phyloP scores from a whole-genome alignment of 2,888 invertebrate genomes.

The Nemurella pictetii region DNA sequence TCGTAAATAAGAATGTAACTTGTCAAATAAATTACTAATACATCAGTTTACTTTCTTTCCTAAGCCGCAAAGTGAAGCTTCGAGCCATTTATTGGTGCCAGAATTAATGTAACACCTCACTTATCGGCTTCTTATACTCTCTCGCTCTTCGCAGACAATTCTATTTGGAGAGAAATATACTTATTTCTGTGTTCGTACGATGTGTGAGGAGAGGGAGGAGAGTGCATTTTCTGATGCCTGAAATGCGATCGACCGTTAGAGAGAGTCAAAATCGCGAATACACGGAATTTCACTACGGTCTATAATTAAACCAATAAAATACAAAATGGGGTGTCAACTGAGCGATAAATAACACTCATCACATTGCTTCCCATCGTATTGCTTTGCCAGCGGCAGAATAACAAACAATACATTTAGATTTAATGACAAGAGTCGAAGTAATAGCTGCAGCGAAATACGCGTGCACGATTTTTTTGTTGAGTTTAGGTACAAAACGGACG shows the following conservation, averaged over 20 bases:
- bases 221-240: background rate
- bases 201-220: background rate
- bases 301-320: background rate
- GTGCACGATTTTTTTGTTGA: background rate
- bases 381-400: background rate
- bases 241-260: background rate
- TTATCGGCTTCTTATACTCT: background rate
- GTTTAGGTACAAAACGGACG: background rate
- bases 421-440: background rate
- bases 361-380: background rate
- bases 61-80: background rate
- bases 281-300: background rate
- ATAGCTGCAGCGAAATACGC: background rate
- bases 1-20: background rate
- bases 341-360: background rate
- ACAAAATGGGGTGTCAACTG: background rate
- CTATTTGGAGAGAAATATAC: background rate
- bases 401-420: background rate
- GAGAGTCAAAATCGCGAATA: background rate
- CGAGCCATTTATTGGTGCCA: background rate
- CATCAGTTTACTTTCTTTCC: background rate
- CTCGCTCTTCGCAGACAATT: background rate
- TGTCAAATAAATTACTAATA: background rate
- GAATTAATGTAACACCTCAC: background rate
- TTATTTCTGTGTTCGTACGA: background rate